Conservation (phyloP, 2,797 vertebrate species). For the Gobionotothen gibberifrons region DNA sequence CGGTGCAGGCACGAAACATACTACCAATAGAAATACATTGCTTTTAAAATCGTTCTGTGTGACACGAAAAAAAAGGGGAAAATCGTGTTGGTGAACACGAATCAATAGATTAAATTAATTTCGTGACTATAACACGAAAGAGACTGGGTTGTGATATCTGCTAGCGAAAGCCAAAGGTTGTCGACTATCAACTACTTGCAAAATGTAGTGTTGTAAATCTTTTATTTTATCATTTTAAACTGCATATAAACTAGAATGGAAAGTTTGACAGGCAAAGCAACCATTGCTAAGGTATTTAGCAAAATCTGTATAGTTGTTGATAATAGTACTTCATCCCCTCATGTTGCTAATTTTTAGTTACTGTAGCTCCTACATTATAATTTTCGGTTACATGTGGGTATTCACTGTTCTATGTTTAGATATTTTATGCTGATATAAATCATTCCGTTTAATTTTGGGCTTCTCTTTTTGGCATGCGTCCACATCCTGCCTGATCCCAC, state of each 20-base stretch:
- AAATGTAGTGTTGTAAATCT: no score
- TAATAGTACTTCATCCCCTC: background rate
- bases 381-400: slow-evolving; percentile 1
- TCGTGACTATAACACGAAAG: no score
- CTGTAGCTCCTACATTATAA: background rate
- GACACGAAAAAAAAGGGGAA: no score
- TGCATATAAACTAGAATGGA: background rate
- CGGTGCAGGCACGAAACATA: no score
- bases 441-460: slow-evolving; percentile 21
- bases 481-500: slow-evolving; percentile 6
- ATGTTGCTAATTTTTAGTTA: slow-evolving; percentile 4
- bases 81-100: no score
- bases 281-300: background rate
- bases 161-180: no score
- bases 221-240: background rate
- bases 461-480: slow-evolving; percentile 17
- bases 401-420: slow-evolving; percentile 4
- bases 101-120: no score
- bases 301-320: background rate
- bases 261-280: background rate
- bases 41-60: no score
- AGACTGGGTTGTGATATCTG: no score
- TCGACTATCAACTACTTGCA: no score
- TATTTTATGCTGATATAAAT: slow-evolving; percentile 14
- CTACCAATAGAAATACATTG: no score